Conservation (phyloP, 1,140 invertebrate species). For the Psix sp. region DNA sequence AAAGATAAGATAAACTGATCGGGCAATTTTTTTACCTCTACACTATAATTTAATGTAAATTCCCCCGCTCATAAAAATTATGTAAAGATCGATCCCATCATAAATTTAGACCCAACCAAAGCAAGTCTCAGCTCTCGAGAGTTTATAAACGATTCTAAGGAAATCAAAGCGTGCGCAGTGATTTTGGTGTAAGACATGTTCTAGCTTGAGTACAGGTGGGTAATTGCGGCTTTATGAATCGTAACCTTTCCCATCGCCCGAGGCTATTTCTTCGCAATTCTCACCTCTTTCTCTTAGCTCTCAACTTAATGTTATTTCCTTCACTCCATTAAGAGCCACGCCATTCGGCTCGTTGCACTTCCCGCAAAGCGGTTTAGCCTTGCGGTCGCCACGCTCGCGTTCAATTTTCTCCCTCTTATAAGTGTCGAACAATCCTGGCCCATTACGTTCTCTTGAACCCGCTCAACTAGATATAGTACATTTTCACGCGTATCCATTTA, state of each 20-base stretch:
- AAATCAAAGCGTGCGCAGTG: conserved; percentile 38
- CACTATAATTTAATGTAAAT: conserved; percentile 21
- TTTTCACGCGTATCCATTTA: conserved; percentile 26
- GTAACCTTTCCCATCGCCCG: conserved; percentile 63
- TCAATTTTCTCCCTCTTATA: conserved; percentile 61
- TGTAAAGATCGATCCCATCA: too few relatives aligned
- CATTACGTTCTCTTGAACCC: conserved; percentile 62
- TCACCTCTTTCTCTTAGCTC: conserved; percentile 67
- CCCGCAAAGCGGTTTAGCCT: conserved; percentile 71
- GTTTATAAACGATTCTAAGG: conserved; percentile 39
- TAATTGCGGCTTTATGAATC: conserved; percentile 77
- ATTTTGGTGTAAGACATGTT: conserved; percentile 47
- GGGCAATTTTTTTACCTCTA: neutral
- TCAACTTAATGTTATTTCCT: conserved; percentile 74
- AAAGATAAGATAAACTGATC: conserved; percentile 30
- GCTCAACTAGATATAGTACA: conserved; percentile 20
- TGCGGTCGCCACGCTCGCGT: conserved; percentile 59
- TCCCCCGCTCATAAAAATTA: too few relatives aligned
- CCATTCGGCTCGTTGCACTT: conserved; percentile 75
- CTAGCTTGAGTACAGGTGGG: conserved; percentile 58
- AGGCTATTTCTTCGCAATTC: conserved; percentile 70
- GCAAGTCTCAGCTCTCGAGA: too few relatives aligned
- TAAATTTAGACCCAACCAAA: too few relatives aligned
- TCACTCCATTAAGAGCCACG: conserved; percentile 76
- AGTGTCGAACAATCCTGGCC: conserved; percentile 63